Conservation (phyloP, 2,113 vertebrate species). For the Argyrosomus japonicus region DNA sequence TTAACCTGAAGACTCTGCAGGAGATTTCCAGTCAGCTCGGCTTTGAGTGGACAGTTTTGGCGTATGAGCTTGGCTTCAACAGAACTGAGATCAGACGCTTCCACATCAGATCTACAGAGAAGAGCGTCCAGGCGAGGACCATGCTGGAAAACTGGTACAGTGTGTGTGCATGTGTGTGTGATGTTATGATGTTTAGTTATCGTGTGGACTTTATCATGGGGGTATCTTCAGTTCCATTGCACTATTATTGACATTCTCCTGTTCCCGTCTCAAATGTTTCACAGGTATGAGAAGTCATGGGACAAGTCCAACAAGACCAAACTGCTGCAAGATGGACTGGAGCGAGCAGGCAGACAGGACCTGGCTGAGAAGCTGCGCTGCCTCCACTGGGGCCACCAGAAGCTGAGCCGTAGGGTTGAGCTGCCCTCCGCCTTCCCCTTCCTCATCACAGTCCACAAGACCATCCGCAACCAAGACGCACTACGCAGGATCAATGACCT, state of each 20-base stretch:
- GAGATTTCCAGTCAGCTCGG: constrained; percentile 83
- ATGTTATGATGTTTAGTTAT: too few species aligned
- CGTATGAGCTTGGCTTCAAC: constrained; percentile 84
- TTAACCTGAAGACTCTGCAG: constrained; percentile 84
- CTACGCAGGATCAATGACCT: constrained; percentile 84
- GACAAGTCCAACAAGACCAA: constrained; percentile 83
- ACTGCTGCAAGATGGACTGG: constrained; percentile 80
- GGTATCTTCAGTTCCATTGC: background rate
- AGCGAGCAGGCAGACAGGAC: constrained; percentile 78
- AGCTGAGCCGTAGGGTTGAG: constrained; percentile 81
- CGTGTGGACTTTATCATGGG: background rate
- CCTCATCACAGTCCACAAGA: constrained; percentile 85
- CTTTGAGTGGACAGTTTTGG: constrained; percentile 86
- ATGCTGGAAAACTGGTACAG: constrained; percentile 86
- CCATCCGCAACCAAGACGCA: constrained; percentile 80
- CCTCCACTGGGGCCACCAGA: constrained; percentile 84
- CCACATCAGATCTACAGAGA: constrained; percentile 79
- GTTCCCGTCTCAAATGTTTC: background rate
- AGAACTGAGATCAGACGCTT: constrained; percentile 81
- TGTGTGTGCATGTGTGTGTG: constrained; percentile 26
- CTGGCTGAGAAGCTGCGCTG: constrained; percentile 82
- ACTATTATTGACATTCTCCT: background rate
- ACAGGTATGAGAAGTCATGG: constrained; percentile 77
- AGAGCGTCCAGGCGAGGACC: constrained; percentile 81
- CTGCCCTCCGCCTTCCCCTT: constrained; percentile 86